These are phyloP conservation scores for Malachius bipustulatus DNA, from an alignment of 2,888 invertebrate genomes.

Conservation along the genomic window DNA sequence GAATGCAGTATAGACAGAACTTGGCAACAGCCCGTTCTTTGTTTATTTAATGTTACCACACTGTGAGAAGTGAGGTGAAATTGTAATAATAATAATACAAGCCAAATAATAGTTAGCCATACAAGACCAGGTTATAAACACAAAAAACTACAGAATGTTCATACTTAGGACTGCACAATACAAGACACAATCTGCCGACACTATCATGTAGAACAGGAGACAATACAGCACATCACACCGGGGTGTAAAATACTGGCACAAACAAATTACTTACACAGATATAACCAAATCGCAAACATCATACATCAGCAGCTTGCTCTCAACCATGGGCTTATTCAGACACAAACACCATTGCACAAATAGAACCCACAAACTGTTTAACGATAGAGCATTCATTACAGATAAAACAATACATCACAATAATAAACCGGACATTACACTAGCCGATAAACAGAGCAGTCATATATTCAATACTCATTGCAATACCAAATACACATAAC, in stretches of 20 bases:
- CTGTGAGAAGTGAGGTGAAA: no score
- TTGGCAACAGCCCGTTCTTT: no score
- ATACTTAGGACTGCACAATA: no score
- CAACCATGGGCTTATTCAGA: not conserved
- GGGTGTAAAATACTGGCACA: constrained; percentile 2
- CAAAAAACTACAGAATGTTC: no score
- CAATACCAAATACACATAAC: constrained; percentile 1
- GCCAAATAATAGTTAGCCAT: no score
- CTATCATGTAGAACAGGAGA: constrained; percentile 2
- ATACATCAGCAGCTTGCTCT: constrained; percentile 4
- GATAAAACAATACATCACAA: constrained; percentile 4
- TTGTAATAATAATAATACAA: no score
- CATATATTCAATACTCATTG: not conserved
- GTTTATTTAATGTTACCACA: no score
- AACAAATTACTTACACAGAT: constrained; percentile 5
- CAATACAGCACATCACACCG: constrained; percentile 7
- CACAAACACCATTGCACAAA: constrained; percentile 1
- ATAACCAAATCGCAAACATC: constrained; percentile 6
- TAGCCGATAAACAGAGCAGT: not conserved
- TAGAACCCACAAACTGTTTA: not conserved
- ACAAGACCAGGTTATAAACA: no score
- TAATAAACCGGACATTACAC: constrained; percentile 5
- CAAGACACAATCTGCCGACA: no score
- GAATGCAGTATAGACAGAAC: no score
- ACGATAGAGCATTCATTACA: constrained; percentile 4